Evolutionary conservation across 1,140 invertebrate genomes (phyloP).

Genomic region (Macrosteles quadrilineatus): DNA sequence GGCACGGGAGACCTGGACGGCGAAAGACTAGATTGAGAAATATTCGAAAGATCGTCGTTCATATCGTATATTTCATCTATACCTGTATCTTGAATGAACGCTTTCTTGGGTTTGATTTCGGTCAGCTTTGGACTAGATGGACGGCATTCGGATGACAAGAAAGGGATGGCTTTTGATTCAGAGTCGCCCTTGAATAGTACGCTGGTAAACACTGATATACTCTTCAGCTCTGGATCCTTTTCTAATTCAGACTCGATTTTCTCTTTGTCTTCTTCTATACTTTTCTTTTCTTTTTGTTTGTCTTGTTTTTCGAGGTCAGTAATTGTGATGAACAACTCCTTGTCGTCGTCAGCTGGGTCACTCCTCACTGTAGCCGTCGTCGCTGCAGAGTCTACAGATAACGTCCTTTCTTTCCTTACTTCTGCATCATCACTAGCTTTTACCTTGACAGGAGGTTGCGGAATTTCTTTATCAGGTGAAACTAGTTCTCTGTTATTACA

Average conservation of each 20-base stretch:
- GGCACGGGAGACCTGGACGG: conserved; percentile 8
- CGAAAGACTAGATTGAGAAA: conserved; percentile 10
- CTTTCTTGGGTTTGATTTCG: neutral
- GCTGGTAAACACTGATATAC: conserved; percentile 12
- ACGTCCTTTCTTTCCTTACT: neutral
- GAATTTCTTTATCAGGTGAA: neutral
- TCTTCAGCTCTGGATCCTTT: conserved; percentile 1
- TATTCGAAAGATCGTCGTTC: neutral
- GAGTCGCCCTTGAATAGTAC: neutral
- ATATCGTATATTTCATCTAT: neutral
- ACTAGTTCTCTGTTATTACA: neutral
- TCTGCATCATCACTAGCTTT: neutral
- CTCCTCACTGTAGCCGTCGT: neutral
- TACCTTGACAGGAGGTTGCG: too few species aligned
- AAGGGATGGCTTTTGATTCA: neutral
- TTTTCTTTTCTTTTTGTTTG: neutral
- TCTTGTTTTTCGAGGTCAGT: neutral
- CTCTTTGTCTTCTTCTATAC: neutral
- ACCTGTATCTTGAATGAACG: neutral
- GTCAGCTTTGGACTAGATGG: neutral
- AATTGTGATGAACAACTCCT: conserved; percentile 1
- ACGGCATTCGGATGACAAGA: neutral
- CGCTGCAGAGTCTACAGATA: conserved; percentile 14
- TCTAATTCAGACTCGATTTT: neutral
- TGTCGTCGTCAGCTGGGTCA: neutral